These are phyloP conservation scores for Staurois parvus DNA, from an alignment of 2,797 vertebrate genomes.

Conservation along the genomic window DNA sequence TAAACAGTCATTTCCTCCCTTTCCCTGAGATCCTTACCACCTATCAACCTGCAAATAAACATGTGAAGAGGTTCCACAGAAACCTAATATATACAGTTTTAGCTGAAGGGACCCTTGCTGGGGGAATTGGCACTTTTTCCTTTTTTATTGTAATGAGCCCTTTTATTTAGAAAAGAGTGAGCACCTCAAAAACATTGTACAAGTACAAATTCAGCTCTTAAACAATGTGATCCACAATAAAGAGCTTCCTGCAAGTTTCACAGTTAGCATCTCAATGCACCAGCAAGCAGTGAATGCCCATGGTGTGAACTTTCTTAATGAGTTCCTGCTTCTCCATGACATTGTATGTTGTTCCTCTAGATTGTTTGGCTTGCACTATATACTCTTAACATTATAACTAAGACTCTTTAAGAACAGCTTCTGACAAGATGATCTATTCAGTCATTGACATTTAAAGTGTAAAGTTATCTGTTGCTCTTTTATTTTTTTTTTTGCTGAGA, in stretches of 20 bases:
- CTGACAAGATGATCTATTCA: no score
- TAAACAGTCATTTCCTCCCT: conserved; percentile 18
- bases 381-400: neutral
- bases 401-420: no score
- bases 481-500: no score
- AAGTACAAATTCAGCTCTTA: conserved; percentile 7
- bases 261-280: conserved; percentile 35
- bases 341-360: neutral
- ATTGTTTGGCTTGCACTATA: neutral
- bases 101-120: conserved; percentile 35
- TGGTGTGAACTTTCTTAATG: conserved; percentile 2
- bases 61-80: conserved; percentile 10
- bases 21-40: conserved; percentile 1
- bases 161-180: conserved; percentile 34
- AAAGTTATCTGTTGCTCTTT: no score
- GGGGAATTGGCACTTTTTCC: conserved; percentile 27
- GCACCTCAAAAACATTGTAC: conserved; percentile 19
- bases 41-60: conserved; percentile 31
- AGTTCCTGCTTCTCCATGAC: neutral
- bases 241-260: conserved; percentile 19
- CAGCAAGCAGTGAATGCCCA: neutral
- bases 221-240: conserved; percentile 17
- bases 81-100: conserved; percentile 20
- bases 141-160: conserved; percentile 52
- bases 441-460: no score